Evolutionary conservation across 2,797 vertebrate genomes (phyloP).

Genomic region (Cebuella pygmaea): DNA sequence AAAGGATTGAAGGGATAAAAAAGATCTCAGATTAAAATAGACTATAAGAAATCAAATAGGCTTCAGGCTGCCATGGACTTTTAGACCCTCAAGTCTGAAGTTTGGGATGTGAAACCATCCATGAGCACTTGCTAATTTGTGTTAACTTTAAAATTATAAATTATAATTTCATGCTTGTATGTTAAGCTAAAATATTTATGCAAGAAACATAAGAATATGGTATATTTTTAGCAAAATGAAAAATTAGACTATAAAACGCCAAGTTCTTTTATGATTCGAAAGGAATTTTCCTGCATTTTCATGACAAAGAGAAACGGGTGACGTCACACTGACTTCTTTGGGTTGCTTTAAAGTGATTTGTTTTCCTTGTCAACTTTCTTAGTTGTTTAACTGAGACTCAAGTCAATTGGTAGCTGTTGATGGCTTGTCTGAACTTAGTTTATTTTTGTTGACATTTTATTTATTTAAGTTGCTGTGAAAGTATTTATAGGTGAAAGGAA

Average conservation of each 20-base stretch:
- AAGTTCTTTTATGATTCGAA: not conserved
- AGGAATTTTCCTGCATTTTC: not conserved
- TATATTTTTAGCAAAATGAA: slow-evolving; percentile 3
- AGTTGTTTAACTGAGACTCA: not conserved
- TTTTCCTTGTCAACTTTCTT: not conserved
- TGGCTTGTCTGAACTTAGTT: not conserved
- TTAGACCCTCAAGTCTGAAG: not conserved
- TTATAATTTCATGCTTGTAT: not conserved
- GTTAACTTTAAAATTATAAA: slow-evolving; percentile 38
- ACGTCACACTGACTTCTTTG: fast-evolving
- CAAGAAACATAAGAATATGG: not conserved
- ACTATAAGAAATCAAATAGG: not conserved
- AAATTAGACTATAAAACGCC: not conserved
- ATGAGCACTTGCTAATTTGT: not conserved
- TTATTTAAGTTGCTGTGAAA: not conserved
- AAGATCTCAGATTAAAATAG: not conserved
- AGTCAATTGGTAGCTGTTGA: not conserved
- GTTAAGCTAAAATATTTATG: not conserved
- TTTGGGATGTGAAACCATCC: not conserved
- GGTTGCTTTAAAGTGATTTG: not conserved
- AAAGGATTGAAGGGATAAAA: not conserved
- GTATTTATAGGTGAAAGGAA: slow-evolving; percentile 3
- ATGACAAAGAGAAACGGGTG: fast-evolving
- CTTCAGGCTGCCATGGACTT: not conserved
- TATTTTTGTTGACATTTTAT: not conserved